A percentile compares a stretch with the other conserved stretches of the same genome.
These are phyloP conservation scores for Pachyuromys duprasi DNA, from an alignment of 2,797 vertebrate species.

Conservation along the genomic window DNA sequence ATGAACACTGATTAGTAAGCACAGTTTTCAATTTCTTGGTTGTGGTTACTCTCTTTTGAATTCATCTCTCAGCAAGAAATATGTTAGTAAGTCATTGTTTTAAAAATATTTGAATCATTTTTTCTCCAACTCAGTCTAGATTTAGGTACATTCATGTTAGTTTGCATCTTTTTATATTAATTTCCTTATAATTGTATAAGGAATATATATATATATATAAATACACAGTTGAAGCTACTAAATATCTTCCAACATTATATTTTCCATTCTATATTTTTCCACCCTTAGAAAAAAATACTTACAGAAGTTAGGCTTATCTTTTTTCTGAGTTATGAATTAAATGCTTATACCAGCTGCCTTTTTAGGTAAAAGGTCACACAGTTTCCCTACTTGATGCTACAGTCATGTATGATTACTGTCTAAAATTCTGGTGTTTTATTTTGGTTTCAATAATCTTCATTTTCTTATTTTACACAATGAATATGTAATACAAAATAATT, in stretches of 20 bases:
- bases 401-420: background rate
- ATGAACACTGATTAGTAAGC: background rate
- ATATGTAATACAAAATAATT: background rate
- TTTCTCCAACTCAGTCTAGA: background rate
- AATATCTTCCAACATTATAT: background rate
- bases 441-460: constrained; percentile 16
- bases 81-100: background rate
- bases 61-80: background rate
- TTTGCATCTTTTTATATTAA: background rate
- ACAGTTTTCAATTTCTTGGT: background rate
- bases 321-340: background rate
- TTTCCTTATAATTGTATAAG: background rate
- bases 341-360: background rate
- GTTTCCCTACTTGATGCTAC: background rate
- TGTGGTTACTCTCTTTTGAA: background rate
- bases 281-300: background rate
- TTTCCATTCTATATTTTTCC: background rate
- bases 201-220: background rate
- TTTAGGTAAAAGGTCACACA: background rate
- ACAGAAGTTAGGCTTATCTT: background rate
- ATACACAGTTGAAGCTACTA: background rate
- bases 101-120: background rate
- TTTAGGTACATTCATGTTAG: background rate
- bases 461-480: background rate
- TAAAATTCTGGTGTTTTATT: background rate